Evolutionary conservation across 35 echinoderm and acorn worm species (phyloP).

Genomic region (Holothuria glaberrima): DNA sequence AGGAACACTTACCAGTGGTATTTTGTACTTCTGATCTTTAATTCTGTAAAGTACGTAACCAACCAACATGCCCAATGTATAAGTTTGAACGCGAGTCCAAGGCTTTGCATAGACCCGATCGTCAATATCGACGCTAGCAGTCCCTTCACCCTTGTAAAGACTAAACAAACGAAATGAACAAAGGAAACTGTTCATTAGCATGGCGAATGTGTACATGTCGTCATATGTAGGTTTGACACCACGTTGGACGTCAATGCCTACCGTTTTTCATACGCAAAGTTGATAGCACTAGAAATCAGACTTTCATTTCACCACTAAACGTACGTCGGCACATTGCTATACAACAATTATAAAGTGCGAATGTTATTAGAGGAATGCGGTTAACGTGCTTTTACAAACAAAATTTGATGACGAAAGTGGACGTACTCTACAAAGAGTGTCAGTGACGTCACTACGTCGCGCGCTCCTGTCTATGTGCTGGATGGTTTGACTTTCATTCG

Average conservation of each 20-base stretch:
- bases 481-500: no score
- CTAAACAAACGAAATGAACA: neutral
- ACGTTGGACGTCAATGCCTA: neutral
- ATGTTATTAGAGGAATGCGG: no score
- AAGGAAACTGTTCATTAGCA: neutral
- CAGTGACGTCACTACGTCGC: no score
- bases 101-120: neutral
- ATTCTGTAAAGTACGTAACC: constrained; percentile 12
- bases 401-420: no score
- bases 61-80: neutral
- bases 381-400: no score
- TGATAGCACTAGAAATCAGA: no score
- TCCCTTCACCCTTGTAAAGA: neutral
- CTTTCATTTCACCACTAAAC: no score
- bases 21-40: neutral
- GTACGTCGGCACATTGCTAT: no score
- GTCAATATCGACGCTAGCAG: neutral
- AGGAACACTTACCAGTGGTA: neutral
- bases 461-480: no score
- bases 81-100: constrained; percentile 2
- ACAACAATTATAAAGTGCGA: no score
- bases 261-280: no score
- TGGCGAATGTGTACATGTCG: neutral
- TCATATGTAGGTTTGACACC: neutral
- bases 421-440: no score